Percentiles rank a stretch among this genome's conserved stretches.
phyloP scores from a whole-genome alignment of 2,113 vertebrate genomes.

The Pipa parva region DNA sequence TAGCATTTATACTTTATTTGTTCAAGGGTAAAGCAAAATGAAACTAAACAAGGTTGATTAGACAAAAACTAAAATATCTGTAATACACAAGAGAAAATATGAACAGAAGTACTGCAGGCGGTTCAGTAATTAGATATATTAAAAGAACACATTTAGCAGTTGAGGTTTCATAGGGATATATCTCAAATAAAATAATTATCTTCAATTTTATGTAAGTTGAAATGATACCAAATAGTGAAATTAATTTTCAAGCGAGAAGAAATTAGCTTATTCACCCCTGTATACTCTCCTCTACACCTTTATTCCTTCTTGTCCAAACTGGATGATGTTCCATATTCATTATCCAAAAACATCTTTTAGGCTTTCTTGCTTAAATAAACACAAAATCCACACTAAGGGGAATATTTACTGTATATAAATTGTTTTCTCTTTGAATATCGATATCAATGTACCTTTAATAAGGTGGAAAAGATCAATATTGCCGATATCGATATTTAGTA shows the following conservation, averaged over 20 bases:
- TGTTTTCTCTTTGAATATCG: too few species aligned
- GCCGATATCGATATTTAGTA: too few species aligned
- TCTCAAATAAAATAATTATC: background rate
- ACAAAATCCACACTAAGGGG: too few species aligned
- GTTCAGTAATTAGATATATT: constrained; percentile 10
- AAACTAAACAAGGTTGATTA: background rate
- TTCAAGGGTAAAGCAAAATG: background rate
- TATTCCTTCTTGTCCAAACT: too few species aligned
- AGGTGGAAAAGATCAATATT: too few species aligned
- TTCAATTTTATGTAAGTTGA: background rate
- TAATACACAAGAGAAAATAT: background rate
- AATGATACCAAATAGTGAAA: constrained; percentile 2
- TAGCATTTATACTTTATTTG: constrained; percentile 7
- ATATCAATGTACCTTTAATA: too few species aligned
- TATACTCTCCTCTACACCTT: too few species aligned
- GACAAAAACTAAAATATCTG: background rate
- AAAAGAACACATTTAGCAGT: background rate
- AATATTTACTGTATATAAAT: too few species aligned
- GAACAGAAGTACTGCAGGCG: background rate
- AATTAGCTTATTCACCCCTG: background rate
- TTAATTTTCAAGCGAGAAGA: background rate
- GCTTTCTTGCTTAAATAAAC: too few species aligned
- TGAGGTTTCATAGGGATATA: background rate
- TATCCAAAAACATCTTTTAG: too few species aligned
- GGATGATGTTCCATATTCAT: too few species aligned